These are phyloP conservation scores for Conistra vaccinii DNA, from an alignment of 2,888 invertebrate species.

Conservation along the genomic window DNA sequence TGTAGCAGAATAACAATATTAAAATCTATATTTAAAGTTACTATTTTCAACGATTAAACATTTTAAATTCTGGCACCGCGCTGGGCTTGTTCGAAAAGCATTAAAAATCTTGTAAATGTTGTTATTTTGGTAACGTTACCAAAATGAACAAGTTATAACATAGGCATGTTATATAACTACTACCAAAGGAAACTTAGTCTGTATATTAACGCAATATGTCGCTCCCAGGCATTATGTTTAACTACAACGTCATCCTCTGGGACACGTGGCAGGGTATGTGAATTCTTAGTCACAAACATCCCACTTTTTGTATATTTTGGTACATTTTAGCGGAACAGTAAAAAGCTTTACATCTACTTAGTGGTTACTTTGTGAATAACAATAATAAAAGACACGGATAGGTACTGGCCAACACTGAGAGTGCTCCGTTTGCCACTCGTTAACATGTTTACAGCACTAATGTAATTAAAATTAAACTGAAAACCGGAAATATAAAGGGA, in stretches of 20 bases:
- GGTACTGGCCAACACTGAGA: slow-evolving; percentile 18
- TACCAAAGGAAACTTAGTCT: slow-evolving; percentile 1
- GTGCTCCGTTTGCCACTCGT: neutral
- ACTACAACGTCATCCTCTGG: slow-evolving; percentile 17
- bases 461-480: slow-evolving; percentile 39
- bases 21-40: neutral
- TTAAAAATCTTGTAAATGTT: neutral
- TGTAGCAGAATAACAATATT: neutral
- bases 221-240: slow-evolving; percentile 4
- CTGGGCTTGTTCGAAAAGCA: neutral
- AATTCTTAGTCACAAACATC: slow-evolving; percentile 24
- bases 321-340: slow-evolving; percentile 38
- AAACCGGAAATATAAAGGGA: slow-evolving; percentile 8
- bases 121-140: neutral
- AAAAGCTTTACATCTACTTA: slow-evolving; percentile 64
- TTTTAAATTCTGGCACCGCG: neutral
- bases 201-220: slow-evolving; percentile 4
- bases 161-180: neutral
- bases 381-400: slow-evolving; percentile 58
- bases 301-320: slow-evolving; percentile 25
- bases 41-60: neutral
- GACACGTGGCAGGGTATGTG: neutral
- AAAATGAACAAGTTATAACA: neutral
- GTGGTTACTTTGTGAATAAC: slow-evolving; percentile 47
- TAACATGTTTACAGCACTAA: slow-evolving; percentile 12